Conservation (phyloP, 2,113 vertebrate genomes). For the Erinaceus europaeus region DNA sequence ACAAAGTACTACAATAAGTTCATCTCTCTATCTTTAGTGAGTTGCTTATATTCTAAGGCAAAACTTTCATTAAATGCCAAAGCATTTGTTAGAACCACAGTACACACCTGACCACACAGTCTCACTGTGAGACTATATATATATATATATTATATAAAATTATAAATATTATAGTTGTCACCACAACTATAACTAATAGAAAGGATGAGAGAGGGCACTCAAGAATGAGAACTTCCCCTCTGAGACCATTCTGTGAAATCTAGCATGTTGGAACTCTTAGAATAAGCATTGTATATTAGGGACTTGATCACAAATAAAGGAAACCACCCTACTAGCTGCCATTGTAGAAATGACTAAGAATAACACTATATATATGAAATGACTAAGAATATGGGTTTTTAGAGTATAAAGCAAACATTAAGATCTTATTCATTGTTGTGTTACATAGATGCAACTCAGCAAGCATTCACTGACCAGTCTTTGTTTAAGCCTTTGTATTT, state of each 20-base stretch:
- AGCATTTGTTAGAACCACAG: not conserved
- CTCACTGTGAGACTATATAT: no score
- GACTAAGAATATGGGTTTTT: no score
- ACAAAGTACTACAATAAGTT: no score
- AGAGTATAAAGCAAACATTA: not conserved
- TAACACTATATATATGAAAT: no score
- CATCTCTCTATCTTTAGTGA: no score
- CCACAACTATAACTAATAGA: not conserved
- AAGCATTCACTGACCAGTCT: not conserved
- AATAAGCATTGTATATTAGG: not conserved
- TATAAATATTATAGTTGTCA: not conserved
- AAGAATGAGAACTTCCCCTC: not conserved
- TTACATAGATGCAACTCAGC: not conserved
- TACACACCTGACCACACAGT: not conserved
- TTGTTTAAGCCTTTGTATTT: not conserved
- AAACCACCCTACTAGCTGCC: not conserved
- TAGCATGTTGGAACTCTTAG: not conserved
- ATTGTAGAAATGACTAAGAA: not conserved
- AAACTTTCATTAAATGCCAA: not conserved
- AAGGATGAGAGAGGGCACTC: not conserved
- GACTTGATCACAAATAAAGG: not conserved
- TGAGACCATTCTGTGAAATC: not conserved
- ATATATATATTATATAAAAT: no score
- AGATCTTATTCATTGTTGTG: not conserved
- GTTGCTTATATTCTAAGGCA: not conserved